These are phyloP conservation scores for Microcebus tavaratra DNA, from an alignment of 2,113 vertebrate genomes.

Conservation along the genomic window DNA sequence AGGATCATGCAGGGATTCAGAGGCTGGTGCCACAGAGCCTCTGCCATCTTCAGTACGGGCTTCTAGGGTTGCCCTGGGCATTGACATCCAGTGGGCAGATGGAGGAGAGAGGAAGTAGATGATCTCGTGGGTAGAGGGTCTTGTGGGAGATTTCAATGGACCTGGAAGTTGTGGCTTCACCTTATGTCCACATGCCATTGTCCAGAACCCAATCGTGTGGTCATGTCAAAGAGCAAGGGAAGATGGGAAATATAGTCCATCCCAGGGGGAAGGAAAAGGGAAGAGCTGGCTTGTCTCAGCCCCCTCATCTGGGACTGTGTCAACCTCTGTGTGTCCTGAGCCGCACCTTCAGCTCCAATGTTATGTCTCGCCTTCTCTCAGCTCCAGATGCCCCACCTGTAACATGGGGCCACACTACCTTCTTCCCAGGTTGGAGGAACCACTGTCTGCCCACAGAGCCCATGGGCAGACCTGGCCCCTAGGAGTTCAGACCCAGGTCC, in stretches of 20 bases:
- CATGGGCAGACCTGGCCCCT: too few species aligned
- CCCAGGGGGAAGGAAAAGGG: too few species aligned
- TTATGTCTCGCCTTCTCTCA: neutral
- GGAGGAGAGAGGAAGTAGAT: neutral
- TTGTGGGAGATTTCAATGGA: neutral
- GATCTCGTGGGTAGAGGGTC: neutral
- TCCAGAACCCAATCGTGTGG: neutral
- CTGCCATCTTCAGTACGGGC: neutral
- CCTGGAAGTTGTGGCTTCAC: neutral
- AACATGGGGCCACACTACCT: neutral
- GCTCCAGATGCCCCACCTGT: neutral
- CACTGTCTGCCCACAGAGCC: too few species aligned
- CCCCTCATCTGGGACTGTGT: neutral
- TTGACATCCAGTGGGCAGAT: neutral
- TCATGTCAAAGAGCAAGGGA: neutral
- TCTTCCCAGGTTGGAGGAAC: neutral
- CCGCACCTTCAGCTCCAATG: neutral
- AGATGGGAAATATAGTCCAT: neutral
- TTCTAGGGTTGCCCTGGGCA: fast-evolving
- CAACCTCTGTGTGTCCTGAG: neutral
- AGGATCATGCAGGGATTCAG: neutral
- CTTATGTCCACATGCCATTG: neutral
- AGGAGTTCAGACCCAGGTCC: too few species aligned
- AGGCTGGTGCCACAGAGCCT: neutral
- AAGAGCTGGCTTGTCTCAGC: neutral